Percentiles rank a stretch among this genome's conserved stretches.
phyloP scores from a whole-genome alignment of 2,888 invertebrate genomes.

The Helobdella robusta region DNA sequence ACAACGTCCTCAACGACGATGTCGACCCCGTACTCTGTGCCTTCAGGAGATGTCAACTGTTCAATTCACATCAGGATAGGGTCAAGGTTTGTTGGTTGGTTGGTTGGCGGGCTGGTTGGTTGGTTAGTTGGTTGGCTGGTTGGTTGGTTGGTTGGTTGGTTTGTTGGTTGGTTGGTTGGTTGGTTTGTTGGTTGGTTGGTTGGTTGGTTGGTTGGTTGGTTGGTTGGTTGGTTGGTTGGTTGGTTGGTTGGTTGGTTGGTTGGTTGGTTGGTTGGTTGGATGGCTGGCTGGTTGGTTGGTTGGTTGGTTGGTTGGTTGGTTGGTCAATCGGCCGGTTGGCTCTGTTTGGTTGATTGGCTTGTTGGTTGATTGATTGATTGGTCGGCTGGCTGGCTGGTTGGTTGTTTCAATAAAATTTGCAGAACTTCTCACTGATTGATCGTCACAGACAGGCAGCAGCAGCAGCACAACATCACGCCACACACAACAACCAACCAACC shows the following conservation, averaged over 20 bases:
- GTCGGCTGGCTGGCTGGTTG: not conserved
- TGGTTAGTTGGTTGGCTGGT: no score
- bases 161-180: no score
- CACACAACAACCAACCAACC: no score
- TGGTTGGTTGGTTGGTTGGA: not conserved
- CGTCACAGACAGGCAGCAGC: not conserved
- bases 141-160: no score
- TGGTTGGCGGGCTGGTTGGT: no score
- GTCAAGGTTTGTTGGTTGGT: constrained; percentile 67
- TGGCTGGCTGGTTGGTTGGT: no score
- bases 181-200: no score
- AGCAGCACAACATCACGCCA: not conserved
- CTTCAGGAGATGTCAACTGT: constrained; percentile 80
- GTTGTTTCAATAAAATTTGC: not conserved
- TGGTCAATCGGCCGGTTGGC: no score
- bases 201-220: no score
- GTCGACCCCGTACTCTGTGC: constrained; percentile 78
- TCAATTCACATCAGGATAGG: constrained; percentile 82
- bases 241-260: not conserved
- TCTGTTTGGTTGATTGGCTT: no score
- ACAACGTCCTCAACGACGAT: constrained; percentile 81
- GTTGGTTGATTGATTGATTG: no score
- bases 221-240: not conserved
- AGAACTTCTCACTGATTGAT: not conserved
- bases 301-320: no score